Evolutionary conservation across 2,888 invertebrate species (phyloP).

Genomic region (Adelognathus sp.): DNA sequence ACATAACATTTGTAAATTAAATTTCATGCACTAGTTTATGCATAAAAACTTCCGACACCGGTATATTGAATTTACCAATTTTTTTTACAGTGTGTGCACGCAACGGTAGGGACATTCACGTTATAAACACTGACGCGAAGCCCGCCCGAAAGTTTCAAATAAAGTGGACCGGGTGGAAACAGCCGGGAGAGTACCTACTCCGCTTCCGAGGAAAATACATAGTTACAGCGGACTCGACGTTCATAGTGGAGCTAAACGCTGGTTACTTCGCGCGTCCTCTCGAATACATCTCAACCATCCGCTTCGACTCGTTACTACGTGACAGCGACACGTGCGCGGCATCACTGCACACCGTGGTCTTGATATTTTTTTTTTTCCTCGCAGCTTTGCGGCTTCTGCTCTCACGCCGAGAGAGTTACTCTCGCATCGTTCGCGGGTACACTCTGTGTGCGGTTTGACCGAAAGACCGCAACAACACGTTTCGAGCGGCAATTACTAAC

Average conservation of each 20-base stretch:
- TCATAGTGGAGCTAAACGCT: not conserved
- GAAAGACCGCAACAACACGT: constrained; percentile 45
- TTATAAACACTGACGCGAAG: too few relatives aligned
- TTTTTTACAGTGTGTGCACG: too few relatives aligned
- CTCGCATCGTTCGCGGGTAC: constrained; percentile 23
- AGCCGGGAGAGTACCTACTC: not conserved
- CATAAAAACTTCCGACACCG: too few relatives aligned
- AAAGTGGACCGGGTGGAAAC: too few relatives aligned
- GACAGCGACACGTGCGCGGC: constrained; percentile 66
- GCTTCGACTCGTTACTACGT: constrained; percentile 60
- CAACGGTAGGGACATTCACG: too few relatives aligned
- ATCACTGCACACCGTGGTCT: constrained; percentile 59
- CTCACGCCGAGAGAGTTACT: constrained; percentile 39
- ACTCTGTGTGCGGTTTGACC: constrained; percentile 28
- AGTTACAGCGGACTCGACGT: not conserved
- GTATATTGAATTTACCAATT: too few relatives aligned
- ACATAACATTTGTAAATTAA: too few relatives aligned
- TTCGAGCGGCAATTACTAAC: constrained; percentile 50
- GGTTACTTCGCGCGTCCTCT: not conserved
- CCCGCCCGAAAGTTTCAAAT: too few relatives aligned
- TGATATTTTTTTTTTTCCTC: constrained; percentile 38
- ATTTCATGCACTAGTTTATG: too few relatives aligned
- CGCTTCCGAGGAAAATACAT: constrained; percentile 19
- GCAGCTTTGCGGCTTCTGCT: constrained; percentile 43
- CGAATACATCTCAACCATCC: constrained; percentile 19